Evolutionary conservation across 2,797 vertebrate genomes (phyloP).

Genomic region (Anguilla obscura): DNA sequence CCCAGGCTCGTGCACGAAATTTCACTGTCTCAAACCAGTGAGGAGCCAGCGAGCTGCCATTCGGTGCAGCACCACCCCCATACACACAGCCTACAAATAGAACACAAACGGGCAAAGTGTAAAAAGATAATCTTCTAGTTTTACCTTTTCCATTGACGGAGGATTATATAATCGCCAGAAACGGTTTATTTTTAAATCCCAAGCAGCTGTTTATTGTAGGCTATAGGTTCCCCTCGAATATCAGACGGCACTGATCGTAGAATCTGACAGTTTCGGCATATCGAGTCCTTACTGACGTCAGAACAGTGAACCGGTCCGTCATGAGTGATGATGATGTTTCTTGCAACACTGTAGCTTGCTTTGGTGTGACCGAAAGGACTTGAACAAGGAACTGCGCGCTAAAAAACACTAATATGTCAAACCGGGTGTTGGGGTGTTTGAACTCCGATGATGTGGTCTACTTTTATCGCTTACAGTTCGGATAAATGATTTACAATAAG

Average conservation of each 20-base stretch:
- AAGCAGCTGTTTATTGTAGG: not conserved
- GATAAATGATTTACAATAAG: not conserved
- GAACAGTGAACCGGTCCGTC: not conserved
- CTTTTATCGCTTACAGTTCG: not conserved
- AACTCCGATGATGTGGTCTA: not conserved
- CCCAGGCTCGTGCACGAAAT: not conserved
- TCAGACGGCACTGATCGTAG: not conserved
- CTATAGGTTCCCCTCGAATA: not conserved
- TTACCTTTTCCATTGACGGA: not conserved
- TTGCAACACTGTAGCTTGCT: not conserved
- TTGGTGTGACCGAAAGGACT: not conserved
- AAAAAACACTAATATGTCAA: not conserved
- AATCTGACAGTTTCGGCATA: slow-evolving; percentile 18
- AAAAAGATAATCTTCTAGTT: not conserved
- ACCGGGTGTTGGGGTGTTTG: not conserved
- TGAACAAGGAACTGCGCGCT: not conserved
- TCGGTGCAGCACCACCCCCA: not conserved
- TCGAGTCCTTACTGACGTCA: slow-evolving; percentile 20
- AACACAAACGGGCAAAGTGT: not conserved
- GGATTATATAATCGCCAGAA: not conserved
- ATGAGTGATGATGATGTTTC: not conserved
- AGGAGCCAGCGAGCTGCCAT: slow-evolving; percentile 5
- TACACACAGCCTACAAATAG: not conserved
- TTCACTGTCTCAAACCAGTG: not conserved
- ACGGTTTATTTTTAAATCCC: not conserved